phyloP scores from a whole-genome alignment of 1,140 invertebrate genomes.

The Calephelis nemesis region DNA sequence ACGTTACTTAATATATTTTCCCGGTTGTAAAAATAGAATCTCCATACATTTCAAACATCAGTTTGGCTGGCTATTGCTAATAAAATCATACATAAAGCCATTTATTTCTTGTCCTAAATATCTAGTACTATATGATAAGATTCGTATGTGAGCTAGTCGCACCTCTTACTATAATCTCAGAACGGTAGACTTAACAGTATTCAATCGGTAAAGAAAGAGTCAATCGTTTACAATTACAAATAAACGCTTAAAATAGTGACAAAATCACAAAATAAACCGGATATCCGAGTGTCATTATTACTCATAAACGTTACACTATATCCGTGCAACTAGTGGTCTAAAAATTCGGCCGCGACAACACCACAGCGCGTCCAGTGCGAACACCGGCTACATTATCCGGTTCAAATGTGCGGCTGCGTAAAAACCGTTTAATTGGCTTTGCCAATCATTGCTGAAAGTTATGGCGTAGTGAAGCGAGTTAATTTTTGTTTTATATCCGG shows the following conservation, averaged over 20 bases:
- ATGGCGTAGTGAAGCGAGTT: slow-evolving; percentile 44
- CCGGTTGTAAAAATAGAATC: too few species aligned
- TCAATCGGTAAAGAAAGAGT: too few species aligned
- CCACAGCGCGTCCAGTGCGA: slow-evolving; percentile 21
- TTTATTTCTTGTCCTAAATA: too few species aligned
- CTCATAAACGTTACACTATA: slow-evolving; percentile 21
- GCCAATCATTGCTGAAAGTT: slow-evolving; percentile 48
- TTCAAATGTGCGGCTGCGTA: slow-evolving; percentile 59
- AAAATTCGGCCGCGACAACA: slow-evolving; percentile 31
- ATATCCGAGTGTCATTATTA: slow-evolving; percentile 17
- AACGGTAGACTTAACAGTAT: too few species aligned
- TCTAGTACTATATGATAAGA: too few species aligned
- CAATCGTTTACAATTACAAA: too few species aligned
- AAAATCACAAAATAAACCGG: neutral
- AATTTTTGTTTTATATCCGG: slow-evolving; percentile 6
- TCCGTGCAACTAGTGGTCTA: slow-evolving; percentile 36
- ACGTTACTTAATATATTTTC: too few species aligned
- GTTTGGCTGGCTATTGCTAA: too few species aligned
- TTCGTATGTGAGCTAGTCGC: too few species aligned
- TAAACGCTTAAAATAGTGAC: neutral
- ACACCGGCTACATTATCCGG: slow-evolving; percentile 34
- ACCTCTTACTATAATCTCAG: too few species aligned
- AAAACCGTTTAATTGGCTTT: slow-evolving; percentile 69
- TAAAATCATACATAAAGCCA: too few species aligned
- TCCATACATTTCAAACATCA: too few species aligned